Conservation (phyloP, 2,888 invertebrate species). For the Congeria kusceri region DNA sequence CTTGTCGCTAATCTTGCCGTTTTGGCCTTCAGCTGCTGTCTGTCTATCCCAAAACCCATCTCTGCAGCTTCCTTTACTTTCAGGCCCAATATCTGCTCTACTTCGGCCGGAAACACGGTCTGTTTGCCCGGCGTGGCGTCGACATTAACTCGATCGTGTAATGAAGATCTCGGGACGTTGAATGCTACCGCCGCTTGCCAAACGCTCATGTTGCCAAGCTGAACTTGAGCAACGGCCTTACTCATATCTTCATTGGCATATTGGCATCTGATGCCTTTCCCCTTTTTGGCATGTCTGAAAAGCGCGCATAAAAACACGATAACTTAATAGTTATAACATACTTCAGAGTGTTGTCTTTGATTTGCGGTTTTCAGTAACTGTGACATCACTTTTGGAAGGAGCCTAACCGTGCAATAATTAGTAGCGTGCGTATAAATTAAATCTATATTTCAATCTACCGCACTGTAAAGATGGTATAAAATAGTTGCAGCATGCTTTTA, state of each 20-base stretch:
- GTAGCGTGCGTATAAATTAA: too few species aligned
- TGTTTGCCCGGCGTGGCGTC: not conserved
- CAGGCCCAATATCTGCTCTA: not conserved
- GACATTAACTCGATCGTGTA: not conserved
- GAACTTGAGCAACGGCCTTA: not conserved
- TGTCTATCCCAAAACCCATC: conserved; percentile 5
- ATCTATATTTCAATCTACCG: too few species aligned
- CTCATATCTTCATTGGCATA: not conserved
- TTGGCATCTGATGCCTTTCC: conserved; percentile 5
- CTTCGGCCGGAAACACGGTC: not conserved
- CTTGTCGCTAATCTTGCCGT: not conserved
- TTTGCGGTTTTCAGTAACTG: too few species aligned
- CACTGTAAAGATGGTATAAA: too few species aligned
- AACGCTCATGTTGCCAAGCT: not conserved
- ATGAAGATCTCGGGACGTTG: not conserved
- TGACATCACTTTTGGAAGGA: too few species aligned
- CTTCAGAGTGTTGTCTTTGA: too few species aligned
- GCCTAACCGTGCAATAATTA: too few species aligned
- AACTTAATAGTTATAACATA: too few species aligned
- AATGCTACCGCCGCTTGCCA: not conserved
- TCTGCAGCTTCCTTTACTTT: not conserved
- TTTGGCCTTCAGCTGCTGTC: conserved; percentile 1
- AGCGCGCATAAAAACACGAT: too few species aligned
- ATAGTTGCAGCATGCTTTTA: too few species aligned
- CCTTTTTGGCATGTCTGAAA: conserved; percentile 5